Percentiles rank a stretch among this genome's conserved stretches.
Evolutionary conservation across 2,113 vertebrate genomes (phyloP).

Genomic region (Brienomyrus longianalis): DNA sequence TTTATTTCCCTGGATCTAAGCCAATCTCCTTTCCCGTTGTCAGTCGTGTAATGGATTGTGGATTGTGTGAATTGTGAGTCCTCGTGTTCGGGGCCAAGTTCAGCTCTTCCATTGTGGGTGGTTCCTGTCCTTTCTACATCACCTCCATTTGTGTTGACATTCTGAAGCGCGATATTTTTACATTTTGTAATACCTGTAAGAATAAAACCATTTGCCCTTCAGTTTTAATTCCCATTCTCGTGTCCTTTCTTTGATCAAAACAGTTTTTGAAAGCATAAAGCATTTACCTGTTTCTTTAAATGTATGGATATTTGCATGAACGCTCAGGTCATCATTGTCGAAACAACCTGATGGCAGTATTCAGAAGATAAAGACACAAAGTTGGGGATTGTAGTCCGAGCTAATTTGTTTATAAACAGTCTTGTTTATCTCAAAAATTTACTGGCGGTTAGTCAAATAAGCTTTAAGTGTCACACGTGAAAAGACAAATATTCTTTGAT

Average conservation of each 20-base stretch:
- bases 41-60: neutral
- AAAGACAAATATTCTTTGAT: neutral
- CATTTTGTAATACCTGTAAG: conserved; percentile 51
- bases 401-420: neutral
- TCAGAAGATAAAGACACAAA: neutral
- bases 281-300: neutral
- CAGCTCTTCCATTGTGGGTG: neutral
- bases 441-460: neutral
- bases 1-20: neutral
- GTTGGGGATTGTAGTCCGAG: neutral
- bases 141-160: neutral
- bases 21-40: neutral
- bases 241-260: neutral
- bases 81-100: neutral
- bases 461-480: neutral
- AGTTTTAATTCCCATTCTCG: neutral
- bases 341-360: neutral
- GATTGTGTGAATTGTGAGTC: neutral
- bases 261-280: neutral
- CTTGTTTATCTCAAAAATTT: neutral
- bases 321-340: neutral
- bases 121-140: neutral
- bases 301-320: neutral
- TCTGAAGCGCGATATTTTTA: conserved; percentile 35
- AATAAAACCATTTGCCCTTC: neutral